Base-by-base conservation (phyloP, 37 sponge, comb jelly and placozoan species). In the Oopsacas minuta region DNA sequence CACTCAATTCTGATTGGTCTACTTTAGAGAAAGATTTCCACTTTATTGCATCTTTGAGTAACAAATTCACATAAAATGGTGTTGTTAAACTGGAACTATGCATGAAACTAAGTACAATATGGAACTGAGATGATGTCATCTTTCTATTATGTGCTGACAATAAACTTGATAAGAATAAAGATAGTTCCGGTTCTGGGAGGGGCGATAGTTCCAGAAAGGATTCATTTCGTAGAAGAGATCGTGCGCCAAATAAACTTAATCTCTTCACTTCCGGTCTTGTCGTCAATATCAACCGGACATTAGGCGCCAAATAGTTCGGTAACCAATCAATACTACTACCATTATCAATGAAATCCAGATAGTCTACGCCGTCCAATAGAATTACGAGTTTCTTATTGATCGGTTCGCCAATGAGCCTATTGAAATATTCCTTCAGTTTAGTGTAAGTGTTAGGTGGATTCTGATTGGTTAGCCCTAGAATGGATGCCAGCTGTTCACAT, bases 281-380 rank as follows among this genome's bases (percentile, higher is more conserved):
- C 1, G 75, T 61, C 7, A 61, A 32, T 25, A 61, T 12, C 7
- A 61, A 34, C 1, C 75, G 75, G 32, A 91, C 86, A 52, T 88
- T 86, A 23, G 38, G 83, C 0, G 93, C 91, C 1, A 89, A 49
- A 0, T 20, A 36, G 35, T 52, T 84, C 8, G 93, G 93, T 8
- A 92, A 82, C 93, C 93, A 92, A 25, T 85, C 84, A 81, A 88
- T 51, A 0, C 85, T 37, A 39, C 86, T 87, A 0, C 88, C 93
- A 23, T 89, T 87, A 83, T 90, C 82, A 15, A 39, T 53, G 0
- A 82, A 5, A 37, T 87, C 86, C 0, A 92, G 61, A 53, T 92
- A 91, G 49, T 92, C 93, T 46, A 92, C 52, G 0, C 91, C 88
- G 85, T 92, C 93, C 35, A 92, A 42, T 36, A 92, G 28, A 30